These are phyloP conservation scores for Ectropis grisescens DNA, from an alignment of 1,140 invertebrate species.

Conservation along the genomic window DNA sequence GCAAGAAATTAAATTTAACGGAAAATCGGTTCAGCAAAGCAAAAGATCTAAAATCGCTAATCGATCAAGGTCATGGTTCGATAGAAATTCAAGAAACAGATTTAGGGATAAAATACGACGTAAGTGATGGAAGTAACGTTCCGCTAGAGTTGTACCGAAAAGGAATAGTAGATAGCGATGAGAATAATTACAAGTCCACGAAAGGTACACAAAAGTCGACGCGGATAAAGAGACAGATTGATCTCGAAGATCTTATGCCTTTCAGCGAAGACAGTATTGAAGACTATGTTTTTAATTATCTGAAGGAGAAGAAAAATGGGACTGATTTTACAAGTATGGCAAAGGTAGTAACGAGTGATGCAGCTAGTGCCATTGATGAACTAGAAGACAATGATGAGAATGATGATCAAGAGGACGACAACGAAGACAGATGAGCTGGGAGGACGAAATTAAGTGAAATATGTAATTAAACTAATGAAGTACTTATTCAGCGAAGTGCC, in stretches of 20 bases:
- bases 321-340: conserved; percentile 45
- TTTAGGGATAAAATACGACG: conserved; percentile 69
- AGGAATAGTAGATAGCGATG: conserved; percentile 70
- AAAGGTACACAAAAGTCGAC: conserved; percentile 31
- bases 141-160: conserved; percentile 70
- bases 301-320: conserved; percentile 41
- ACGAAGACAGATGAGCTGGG: conserved; percentile 23
- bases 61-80: conserved; percentile 47
- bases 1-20: conserved; percentile 26
- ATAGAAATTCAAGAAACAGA: conserved; percentile 71
- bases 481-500: conserved; percentile 24
- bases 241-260: conserved; percentile 44
- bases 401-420: conserved; percentile 12
- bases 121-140: conserved; percentile 62
- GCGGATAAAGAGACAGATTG: conserved; percentile 48
- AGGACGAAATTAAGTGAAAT: no score
- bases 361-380: conserved; percentile 26
- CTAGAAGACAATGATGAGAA: conserved; percentile 28
- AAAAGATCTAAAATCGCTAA: conserved; percentile 42
- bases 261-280: conserved; percentile 55
- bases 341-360: conserved; percentile 42
- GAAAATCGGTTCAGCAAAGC: conserved; percentile 28
- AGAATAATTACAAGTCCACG: conserved; percentile 46
- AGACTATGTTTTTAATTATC: conserved; percentile 47
- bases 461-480: no score